A percentile compares a stretch with the other conserved stretches of the same genome.
Conservation (phyloP, 2,888 invertebrate species). For the Diplazon laetatorius region DNA sequence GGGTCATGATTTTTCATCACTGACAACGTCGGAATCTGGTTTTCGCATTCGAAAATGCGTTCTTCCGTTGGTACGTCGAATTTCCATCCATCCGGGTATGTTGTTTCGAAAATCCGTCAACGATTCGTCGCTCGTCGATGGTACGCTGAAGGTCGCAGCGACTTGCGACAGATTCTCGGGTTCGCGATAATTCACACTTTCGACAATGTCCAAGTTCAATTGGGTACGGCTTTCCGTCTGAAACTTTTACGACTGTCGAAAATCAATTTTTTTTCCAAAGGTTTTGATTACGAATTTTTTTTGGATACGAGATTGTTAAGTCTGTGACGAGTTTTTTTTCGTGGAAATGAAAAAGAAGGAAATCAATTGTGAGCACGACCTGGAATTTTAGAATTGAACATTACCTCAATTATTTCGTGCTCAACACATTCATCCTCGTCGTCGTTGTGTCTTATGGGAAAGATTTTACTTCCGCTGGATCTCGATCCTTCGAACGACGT, state of each 20-base stretch:
- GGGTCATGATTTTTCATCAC: slow-evolving; percentile 34
- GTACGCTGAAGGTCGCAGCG: slow-evolving; percentile 55
- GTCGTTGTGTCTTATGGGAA: slow-evolving; percentile 38
- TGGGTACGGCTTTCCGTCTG: slow-evolving; percentile 65
- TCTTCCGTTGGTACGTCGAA: slow-evolving; percentile 62
- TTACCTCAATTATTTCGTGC: slow-evolving; percentile 56
- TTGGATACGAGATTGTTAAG: too few species aligned
- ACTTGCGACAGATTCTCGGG: slow-evolving; percentile 47
- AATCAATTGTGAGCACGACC: too few species aligned
- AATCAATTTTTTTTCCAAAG: slow-evolving; percentile 38
- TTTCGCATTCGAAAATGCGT: slow-evolving; percentile 60
- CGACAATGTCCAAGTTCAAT: slow-evolving; percentile 48
- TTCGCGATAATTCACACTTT: slow-evolving; percentile 39
- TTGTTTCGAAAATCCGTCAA: slow-evolving; percentile 56
- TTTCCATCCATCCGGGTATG: slow-evolving; percentile 68
- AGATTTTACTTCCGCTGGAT: slow-evolving; percentile 52
- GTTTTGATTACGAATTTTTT: too few species aligned
- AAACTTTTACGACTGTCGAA: slow-evolving; percentile 61
- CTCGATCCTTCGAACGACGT: slow-evolving; percentile 57
- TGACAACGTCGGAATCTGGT: slow-evolving; percentile 35
- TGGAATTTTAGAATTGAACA: too few species aligned
- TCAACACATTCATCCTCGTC: slow-evolving; percentile 40
- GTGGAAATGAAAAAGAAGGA: too few species aligned
- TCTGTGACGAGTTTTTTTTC: too few species aligned
- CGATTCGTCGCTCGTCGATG: slow-evolving; percentile 62